Conservation (phyloP, 2,888 invertebrate genomes). For the Dynastes tityus region DNA sequence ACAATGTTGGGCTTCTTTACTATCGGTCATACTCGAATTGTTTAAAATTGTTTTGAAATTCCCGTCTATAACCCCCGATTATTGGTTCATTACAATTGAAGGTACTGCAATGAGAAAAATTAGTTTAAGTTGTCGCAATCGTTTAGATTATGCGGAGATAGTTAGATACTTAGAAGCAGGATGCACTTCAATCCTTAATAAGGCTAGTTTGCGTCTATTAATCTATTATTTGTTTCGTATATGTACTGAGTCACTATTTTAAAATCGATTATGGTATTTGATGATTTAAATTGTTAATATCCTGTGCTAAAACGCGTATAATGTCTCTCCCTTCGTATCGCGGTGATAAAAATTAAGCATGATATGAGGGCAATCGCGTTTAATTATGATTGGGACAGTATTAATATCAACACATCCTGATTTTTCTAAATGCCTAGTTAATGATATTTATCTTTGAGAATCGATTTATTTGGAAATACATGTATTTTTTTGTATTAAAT, state of each 20-base stretch:
- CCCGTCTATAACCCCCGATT: neutral
- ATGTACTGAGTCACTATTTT: conserved; percentile 23
- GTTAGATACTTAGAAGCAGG: conserved; percentile 12
- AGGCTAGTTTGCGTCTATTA: conserved; percentile 12
- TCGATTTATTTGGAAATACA: too few relatives aligned
- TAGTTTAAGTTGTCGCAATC: neutral
- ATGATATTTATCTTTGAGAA: neutral
- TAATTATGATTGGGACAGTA: neutral
- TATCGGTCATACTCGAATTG: conserved; percentile 65
- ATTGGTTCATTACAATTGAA: neutral
- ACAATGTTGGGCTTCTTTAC: conserved; percentile 67
- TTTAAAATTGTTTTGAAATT: neutral
- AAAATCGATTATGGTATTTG: conserved; percentile 35
- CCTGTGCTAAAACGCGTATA: conserved; percentile 19
- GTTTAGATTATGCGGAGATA: neutral
- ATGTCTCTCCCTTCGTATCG: neutral
- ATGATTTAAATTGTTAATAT: conserved; percentile 31
- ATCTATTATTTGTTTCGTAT: conserved; percentile 32
- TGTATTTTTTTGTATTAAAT: too few relatives aligned
- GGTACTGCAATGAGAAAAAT: neutral
- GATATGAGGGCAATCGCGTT: conserved; percentile 10
- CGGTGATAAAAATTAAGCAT: neutral
- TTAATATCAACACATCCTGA: conserved; percentile 27
- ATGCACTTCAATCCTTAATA: neutral
- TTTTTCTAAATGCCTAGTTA: neutral